phyloP scores from a whole-genome alignment of 2,113 vertebrate genomes.

The Budorcas taxicolor region DNA sequence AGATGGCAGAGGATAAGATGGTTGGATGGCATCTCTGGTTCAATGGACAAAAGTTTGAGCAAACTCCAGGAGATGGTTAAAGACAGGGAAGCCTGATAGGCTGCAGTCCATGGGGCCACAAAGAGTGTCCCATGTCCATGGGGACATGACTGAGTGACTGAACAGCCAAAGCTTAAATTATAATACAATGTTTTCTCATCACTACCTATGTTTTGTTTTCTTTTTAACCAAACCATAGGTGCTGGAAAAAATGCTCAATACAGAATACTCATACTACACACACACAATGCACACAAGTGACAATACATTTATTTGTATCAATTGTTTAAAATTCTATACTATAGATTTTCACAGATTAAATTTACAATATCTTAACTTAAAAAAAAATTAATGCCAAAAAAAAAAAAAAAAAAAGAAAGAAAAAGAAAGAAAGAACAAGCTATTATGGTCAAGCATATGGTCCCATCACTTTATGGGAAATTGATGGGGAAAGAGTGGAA shows the following conservation, averaged over 20 bases:
- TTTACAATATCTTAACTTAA: background rate
- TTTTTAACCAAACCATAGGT: background rate
- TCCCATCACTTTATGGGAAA: no score
- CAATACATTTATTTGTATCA: background rate
- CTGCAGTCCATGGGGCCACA: background rate
- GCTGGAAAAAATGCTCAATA: background rate
- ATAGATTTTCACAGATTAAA: background rate
- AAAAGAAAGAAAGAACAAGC: background rate
- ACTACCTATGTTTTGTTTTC: background rate
- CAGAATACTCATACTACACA: background rate
- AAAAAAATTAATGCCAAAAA: background rate
- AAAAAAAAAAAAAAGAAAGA: background rate
- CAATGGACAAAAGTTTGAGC: background rate
- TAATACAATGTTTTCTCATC: background rate
- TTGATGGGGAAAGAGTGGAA: no score
- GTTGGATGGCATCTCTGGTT: background rate
- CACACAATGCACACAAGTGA: fast-evolving
- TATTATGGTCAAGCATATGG: background rate
- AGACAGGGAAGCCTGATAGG: background rate
- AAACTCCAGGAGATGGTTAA: background rate
- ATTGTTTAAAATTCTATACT: background rate
- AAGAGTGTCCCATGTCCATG: background rate
- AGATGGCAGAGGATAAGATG: background rate
- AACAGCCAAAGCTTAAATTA: background rate
- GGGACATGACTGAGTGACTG: background rate